A percentile compares a stretch with the other conserved stretches of the same genome.
phyloP scores from a whole-genome alignment of 2,888 invertebrate genomes.

The Andrena haemorrhoa region DNA sequence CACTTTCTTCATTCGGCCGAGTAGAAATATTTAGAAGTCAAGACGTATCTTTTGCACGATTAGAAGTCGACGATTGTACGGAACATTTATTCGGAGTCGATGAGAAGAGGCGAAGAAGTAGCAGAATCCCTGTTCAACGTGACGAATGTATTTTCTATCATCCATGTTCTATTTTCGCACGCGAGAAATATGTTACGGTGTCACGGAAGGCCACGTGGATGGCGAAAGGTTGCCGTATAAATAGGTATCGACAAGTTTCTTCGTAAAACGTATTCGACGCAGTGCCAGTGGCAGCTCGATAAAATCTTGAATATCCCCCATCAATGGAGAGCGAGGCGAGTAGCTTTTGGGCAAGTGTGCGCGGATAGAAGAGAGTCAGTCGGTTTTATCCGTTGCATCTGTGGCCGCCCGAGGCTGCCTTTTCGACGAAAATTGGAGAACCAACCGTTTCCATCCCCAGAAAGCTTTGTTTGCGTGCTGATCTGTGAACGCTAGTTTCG shows the following conservation, averaged over 20 bases:
- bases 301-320: slow-evolving; percentile 13
- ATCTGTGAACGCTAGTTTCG: slow-evolving; percentile 23
- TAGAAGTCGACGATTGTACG: neutral
- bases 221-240: slow-evolving; percentile 55
- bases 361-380: neutral
- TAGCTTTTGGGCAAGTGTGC: slow-evolving; percentile 3
- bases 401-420: neutral
- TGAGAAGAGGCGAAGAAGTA: neutral
- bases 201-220: slow-evolving; percentile 46
- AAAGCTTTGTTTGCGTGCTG: neutral
- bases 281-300: neutral
- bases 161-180: slow-evolving; percentile 38
- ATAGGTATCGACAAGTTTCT: slow-evolving; percentile 57
- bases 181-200: slow-evolving; percentile 13
- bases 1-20: too few species aligned
- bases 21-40: neutral
- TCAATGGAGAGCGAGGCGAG: neutral
- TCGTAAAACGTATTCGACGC: slow-evolving; percentile 27
- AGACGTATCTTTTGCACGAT: neutral
- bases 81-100: too few species aligned
- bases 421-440: slow-evolving; percentile 24
- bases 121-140: neutral
- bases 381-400: neutral
- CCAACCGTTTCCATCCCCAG: neutral
- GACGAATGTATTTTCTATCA: slow-evolving; percentile 2